These are phyloP conservation scores for Pachliopta kotzebuea DNA, from an alignment of 2,888 invertebrate species.

Conservation along the genomic window DNA sequence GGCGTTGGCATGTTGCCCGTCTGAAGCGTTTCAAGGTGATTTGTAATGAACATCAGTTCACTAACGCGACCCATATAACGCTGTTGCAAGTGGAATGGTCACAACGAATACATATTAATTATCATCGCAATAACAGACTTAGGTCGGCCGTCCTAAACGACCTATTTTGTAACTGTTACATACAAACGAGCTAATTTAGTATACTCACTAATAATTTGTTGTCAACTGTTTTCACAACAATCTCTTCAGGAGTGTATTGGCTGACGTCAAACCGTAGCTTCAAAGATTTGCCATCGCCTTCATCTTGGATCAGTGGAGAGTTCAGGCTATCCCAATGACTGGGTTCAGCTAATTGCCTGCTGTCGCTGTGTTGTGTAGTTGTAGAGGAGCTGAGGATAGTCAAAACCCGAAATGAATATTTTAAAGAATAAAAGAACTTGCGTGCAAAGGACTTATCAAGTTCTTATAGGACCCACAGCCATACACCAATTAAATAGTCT, in stretches of 20 bases:
- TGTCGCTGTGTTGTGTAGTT: constrained; percentile 82
- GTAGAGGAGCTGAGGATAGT: constrained; percentile 81
- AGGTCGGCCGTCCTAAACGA: constrained; percentile 13
- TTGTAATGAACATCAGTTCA: constrained; percentile 31
- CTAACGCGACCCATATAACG: constrained; percentile 30
- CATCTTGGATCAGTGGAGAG: constrained; percentile 96
- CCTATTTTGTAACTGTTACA: neutral
- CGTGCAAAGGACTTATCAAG: too few species aligned
- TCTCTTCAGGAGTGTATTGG: constrained; percentile 98
- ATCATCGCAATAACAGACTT: constrained; percentile 15
- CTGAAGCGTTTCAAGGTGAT: constrained; percentile 24
- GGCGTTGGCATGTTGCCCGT: constrained; percentile 57
- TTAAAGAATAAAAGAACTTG: neutral
- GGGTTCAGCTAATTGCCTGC: constrained; percentile 81
- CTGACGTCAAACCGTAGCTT: constrained; percentile 98
- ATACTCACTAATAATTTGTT: constrained; percentile 94
- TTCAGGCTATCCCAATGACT: constrained; percentile 92
- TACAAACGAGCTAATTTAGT: neutral
- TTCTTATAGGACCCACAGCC: neutral
- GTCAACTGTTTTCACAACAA: constrained; percentile 98
- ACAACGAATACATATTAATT: constrained; percentile 20
- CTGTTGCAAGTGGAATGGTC: constrained; percentile 22
- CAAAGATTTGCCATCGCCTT: constrained; percentile 95
- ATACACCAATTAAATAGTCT: neutral
- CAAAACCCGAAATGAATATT: neutral